Evolutionary conservation across 2,888 invertebrate species (phyloP).

Genomic region (Mactromeris polynyma): DNA sequence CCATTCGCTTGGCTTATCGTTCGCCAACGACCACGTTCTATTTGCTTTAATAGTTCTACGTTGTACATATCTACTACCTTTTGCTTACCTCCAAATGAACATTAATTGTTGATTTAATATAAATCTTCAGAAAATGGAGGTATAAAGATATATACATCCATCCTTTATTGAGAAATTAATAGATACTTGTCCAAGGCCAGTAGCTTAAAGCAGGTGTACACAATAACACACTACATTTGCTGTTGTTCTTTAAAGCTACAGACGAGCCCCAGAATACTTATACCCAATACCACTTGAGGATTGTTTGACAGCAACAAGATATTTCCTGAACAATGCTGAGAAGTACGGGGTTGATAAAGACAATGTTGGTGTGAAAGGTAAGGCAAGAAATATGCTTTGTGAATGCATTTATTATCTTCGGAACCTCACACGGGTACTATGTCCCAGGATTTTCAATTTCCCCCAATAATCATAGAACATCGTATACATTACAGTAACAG

Average conservation of each 20-base stretch:
- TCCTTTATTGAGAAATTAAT: not conserved
- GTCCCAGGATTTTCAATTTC: not conserved
- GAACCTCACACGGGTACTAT: too few relatives aligned
- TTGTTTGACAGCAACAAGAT: conserved; percentile 84
- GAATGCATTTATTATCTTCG: too few relatives aligned
- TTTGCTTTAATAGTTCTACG: too few relatives aligned
- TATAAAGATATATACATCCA: not conserved
- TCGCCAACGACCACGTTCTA: too few relatives aligned
- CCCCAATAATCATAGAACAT: not conserved
- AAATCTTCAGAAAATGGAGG: not conserved
- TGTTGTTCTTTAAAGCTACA: conserved; percentile 78
- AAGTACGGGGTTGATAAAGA: conserved; percentile 74
- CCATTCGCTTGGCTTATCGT: too few relatives aligned
- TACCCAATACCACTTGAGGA: conserved; percentile 87
- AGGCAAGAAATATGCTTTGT: not conserved
- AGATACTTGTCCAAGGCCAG: not conserved
- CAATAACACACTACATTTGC: not conserved
- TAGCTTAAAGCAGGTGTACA: not conserved
- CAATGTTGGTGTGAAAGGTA: conserved; percentile 79
- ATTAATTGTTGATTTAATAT: not conserved
- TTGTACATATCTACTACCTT: too few relatives aligned
- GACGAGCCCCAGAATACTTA: conserved; percentile 87
- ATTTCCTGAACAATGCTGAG: conserved; percentile 80
- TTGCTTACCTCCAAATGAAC: not conserved
- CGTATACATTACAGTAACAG: not conserved